A percentile compares a stretch with the other conserved stretches of the same genome.
These are phyloP conservation scores for Cliona cf. orientalis DNA, from an alignment of 37 sponge, comb jelly and placozoan species.

Conservation along the genomic window DNA sequence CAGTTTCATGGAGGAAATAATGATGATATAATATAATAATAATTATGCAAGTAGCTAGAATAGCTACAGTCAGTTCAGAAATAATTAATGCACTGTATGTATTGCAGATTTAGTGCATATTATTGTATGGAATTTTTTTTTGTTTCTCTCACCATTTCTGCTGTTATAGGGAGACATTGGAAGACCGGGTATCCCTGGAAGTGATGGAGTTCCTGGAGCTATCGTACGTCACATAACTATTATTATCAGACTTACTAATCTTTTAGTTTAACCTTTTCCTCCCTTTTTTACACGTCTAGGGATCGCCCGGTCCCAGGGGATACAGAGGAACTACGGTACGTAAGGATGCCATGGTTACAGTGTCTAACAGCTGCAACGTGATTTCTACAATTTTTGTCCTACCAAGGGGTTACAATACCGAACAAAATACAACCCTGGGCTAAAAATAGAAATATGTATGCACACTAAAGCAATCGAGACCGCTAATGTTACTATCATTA, in stretches of 20 bases:
- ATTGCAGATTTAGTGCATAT: no score
- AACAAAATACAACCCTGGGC: no score
- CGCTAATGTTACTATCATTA: no score
- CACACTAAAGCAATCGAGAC: no score
- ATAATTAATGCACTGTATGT: no score
- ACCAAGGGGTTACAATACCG: not conserved
- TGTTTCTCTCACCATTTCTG: not conserved
- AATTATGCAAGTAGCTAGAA: no score
- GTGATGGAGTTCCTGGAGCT: conserved; percentile 34
- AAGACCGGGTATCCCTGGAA: conserved; percentile 32
- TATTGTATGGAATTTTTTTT: not conserved
- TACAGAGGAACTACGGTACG: conserved; percentile 45
- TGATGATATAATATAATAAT: no score
- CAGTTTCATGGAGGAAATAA: no score
- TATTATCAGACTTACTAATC: not conserved
- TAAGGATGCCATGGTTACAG: no score
- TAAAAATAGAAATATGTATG: no score
- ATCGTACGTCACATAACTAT: conserved; percentile 11
- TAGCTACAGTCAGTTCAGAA: no score
- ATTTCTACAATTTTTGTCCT: not conserved
- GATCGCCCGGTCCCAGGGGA: conserved; percentile 32
- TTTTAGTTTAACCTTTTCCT: not conserved
- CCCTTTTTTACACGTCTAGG: not conserved
- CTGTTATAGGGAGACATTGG: conserved; percentile 60
- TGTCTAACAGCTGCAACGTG: not conserved